Evolutionary conservation across 2,888 invertebrate genomes (phyloP), one percentile per base, ranked within the genome.

Genomic region (Eledona agricola): DNA sequence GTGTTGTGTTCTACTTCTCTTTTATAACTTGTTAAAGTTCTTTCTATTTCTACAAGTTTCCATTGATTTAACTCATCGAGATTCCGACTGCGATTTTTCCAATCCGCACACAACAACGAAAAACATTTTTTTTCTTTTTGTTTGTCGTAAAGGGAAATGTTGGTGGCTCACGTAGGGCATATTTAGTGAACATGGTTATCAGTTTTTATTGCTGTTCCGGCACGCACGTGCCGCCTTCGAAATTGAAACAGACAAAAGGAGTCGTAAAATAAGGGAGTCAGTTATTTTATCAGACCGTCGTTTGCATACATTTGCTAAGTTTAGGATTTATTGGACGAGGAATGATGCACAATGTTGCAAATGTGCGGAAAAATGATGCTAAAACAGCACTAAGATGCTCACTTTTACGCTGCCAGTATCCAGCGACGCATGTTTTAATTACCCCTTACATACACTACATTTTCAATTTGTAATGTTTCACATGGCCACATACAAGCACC

Each of bases 161-260:
- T 45, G 37, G 37, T 53, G 58, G 49, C 50, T 49, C 62, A 62
- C 62, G 62, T 62, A 55, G 51, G 42, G 51, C 51, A 62, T 62
- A 62, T 62, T 62, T 62, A 62, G 62, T 54, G 59, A 58, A 58
- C 59, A 62, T 55, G 56, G 59, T 60, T 62, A 60, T 62, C 60
- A 57, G 58, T 57, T 62, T 58, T 62, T 62, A 62, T 58, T 62
- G 58, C 59, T 51, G 51, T 51, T 43, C 51, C 53, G 49, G 55
- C 58, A 62, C 58, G 62, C 62, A 62, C 62, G 62, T 62, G 59
- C 57, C 34, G 49, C 57, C 52, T 52, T 57, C 52, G 58, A 62
- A 60, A 62, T 62, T 59, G 62, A 62, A 62, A 62, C 59, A 62
- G 60, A 60, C 60, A 58, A 58, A 62, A 62, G 59, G 54, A 60